Evolutionary conservation across 2,113 vertebrate genomes (phyloP).

Genomic region (Tichodroma muraria): DNA sequence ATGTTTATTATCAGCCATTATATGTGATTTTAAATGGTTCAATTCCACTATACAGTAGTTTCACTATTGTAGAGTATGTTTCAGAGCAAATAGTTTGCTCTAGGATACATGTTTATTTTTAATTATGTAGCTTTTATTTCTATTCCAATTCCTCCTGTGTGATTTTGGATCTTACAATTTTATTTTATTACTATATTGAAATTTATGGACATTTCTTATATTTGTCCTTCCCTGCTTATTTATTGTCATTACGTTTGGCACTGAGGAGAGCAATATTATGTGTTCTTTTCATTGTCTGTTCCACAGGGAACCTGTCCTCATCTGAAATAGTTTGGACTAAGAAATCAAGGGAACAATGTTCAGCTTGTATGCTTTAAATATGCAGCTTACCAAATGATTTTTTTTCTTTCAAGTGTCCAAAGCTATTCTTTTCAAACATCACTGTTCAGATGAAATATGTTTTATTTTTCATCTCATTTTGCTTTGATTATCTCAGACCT

Average conservation of each 20-base stretch:
- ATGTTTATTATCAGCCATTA: rapidly evolving
- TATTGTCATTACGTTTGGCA: background rate
- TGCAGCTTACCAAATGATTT: background rate
- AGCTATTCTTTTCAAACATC: background rate
- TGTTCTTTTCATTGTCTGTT: background rate
- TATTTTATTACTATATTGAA: background rate
- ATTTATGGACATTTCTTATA: background rate
- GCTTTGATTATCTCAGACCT: background rate
- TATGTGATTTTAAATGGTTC: background rate
- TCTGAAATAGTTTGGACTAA: background rate
- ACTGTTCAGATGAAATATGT: background rate
- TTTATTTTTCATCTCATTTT: background rate
- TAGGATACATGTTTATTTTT: background rate
- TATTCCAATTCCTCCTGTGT: background rate
- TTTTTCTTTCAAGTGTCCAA: background rate
- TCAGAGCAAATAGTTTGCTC: background rate
- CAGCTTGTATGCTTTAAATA: background rate
- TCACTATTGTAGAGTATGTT: background rate
- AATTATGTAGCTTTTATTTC: background rate
- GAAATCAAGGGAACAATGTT: background rate
- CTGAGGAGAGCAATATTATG: background rate
- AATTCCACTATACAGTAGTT: background rate
- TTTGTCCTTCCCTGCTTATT: background rate
- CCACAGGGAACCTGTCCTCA: background rate
- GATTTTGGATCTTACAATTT: background rate